Percentiles rank a stretch among this genome's conserved stretches.
These are phyloP conservation scores for Xenops minutus DNA, from an alignment of 2,797 vertebrate species.

Conservation along the genomic window DNA sequence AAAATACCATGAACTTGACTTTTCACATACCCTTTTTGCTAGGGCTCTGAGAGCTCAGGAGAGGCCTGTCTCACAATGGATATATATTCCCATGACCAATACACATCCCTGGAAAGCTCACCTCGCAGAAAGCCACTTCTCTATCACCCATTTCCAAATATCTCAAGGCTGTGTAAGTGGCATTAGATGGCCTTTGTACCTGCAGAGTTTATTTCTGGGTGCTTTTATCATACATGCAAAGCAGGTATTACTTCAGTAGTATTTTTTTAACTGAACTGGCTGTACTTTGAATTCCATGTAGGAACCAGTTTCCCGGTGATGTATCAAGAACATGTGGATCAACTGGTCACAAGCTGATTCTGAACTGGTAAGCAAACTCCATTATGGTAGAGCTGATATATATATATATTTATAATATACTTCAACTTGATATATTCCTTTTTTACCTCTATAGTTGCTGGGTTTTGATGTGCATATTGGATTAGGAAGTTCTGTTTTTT, in stretches of 20 bases:
- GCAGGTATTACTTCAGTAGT: background rate
- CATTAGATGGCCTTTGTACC: background rate
- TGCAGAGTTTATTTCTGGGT: background rate
- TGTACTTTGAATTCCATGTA: background rate
- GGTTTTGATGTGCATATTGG: background rate
- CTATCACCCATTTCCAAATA: background rate
- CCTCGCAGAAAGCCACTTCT: background rate
- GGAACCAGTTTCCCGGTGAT: background rate
- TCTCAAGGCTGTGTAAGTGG: background rate
- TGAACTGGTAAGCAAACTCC: background rate
- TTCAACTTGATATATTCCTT: background rate
- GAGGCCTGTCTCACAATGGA: accelerated
- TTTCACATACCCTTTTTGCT: background rate
- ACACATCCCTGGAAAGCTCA: background rate
- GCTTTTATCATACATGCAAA: background rate
- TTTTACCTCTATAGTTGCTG: background rate
- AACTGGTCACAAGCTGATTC: background rate
- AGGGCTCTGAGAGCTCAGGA: background rate
- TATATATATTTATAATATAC: background rate
- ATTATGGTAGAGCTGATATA: background rate
- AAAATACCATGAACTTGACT: background rate
- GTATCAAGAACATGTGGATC: background rate
- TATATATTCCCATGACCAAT: background rate
- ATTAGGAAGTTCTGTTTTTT: background rate
- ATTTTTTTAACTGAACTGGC: background rate